Evolutionary conservation across 30 jellyfish, hydroid and myxozoan species (phyloP).

Genomic region (Cassiopea xamachana): DNA sequence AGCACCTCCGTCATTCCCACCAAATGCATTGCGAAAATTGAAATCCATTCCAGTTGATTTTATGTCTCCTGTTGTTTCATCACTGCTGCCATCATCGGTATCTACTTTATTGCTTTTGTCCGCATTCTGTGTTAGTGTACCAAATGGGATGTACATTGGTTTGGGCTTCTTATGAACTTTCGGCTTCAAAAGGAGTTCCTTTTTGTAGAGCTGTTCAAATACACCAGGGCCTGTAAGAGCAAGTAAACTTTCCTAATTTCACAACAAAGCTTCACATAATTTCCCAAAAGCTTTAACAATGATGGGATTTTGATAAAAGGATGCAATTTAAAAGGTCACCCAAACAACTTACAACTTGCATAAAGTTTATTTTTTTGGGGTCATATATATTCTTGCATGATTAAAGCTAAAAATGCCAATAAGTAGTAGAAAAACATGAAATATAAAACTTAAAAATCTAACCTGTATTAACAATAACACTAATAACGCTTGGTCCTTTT

Average conservation of each 20-base stretch:
- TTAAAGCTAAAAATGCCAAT: not conserved
- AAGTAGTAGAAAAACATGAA: not conserved
- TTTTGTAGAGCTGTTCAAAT: conserved; percentile 38
- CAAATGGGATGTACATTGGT: not conserved
- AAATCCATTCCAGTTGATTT: conserved; percentile 10
- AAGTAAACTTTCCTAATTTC: not conserved
- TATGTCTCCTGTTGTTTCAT: conserved; percentile 26
- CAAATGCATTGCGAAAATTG: not conserved
- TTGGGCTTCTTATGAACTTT: conserved; percentile 40
- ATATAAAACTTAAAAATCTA: not conserved
- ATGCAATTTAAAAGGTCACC: no score
- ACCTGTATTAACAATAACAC: conserved; percentile 83
- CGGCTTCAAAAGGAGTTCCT: conserved; percentile 50
- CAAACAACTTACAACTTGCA: no score
- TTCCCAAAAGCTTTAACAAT: no score
- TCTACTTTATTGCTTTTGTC: conserved; percentile 2
- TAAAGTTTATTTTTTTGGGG: no score
- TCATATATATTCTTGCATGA: no score
- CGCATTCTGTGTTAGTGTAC: not conserved
- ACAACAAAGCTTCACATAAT: no score
- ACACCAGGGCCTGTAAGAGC: conserved; percentile 43
- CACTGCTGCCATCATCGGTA: conserved; percentile 16
- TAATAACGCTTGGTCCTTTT: conserved; percentile 97
- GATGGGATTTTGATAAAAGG: no score
- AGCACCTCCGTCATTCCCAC: conserved; percentile 10